A percentile compares a stretch with the other conserved stretches of the same genome.
phyloP scores from a whole-genome alignment of 2,113 vertebrate species.

The Pterocles gutturalis region DNA sequence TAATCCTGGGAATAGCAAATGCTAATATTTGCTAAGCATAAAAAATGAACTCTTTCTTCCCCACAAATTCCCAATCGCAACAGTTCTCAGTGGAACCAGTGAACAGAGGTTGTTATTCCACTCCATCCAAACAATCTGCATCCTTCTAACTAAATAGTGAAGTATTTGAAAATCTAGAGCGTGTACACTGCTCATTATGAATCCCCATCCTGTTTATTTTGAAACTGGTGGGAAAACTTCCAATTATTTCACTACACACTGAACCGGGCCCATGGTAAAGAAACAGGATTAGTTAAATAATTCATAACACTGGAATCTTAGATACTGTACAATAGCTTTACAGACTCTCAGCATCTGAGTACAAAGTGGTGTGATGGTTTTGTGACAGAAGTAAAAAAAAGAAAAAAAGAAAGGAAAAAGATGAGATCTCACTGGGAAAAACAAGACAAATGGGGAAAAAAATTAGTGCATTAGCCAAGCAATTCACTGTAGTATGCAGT shows the following conservation, averaged over 20 bases:
- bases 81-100: background rate
- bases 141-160: background rate
- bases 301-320: background rate
- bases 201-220: background rate
- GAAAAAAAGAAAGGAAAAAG: background rate
- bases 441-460: background rate
- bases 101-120: background rate
- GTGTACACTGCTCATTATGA: background rate
- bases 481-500: background rate
- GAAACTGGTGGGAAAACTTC: background rate
- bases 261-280: background rate
- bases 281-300: background rate
- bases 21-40: background rate
- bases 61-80: background rate
- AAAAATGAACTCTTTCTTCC: background rate
- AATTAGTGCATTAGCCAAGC: background rate
- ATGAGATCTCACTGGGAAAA: background rate
- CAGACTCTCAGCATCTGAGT: background rate
- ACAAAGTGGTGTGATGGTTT: background rate
- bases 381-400: background rate
- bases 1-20: background rate
- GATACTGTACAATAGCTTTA: background rate
- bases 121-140: background rate
- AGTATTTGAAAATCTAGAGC: background rate
- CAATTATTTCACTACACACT: background rate